Base-by-base conservation (phyloP, 2,888 invertebrate genomes). In the Cerastis leucographa region DNA sequence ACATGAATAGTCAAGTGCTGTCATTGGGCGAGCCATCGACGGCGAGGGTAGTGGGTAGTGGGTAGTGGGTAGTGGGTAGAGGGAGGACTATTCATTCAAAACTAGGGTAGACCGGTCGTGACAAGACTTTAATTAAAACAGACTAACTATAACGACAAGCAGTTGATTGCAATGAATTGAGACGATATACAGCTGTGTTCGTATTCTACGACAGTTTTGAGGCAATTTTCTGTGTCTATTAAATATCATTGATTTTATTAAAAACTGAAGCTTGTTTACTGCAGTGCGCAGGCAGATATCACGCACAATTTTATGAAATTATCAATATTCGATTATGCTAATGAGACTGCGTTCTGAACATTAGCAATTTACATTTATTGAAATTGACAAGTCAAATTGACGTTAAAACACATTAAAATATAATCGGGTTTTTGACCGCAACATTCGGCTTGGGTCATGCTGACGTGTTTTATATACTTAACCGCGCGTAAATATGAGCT, bases 291-390 rank as follows among this genome's bases (percentile, higher is more conserved):
- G 54, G 42, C 35, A 62, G 14, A 42, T 25, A 35, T 12, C 59
- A 49, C 56, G 65, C 46, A 42, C 35, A 35, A n/a, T 25, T 79
- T 69, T 49, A 51, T 70, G n/a, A 68, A 19, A 84, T 46, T 25
- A 54, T 79, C 68, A 67, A 80, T 62, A 73, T 62, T 56, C 29
- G 29, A 80, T 73, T 73, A 84, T 84, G 66, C 1, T 81, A 74
- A 85, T 80, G 59, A 82, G 51, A 56, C 62, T 42, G 22, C 46
- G 59, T 71, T 56, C 49, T 46, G 46, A 85, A 70, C 17, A 62
- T 75, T 44, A 51, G 54, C 59, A 49, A 74, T 71, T 85, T 61
- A 70, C 51, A 83, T 75, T 74, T 65, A 81, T 75, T 54, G 59
- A 71, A 71, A 80, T 80, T 71, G 70, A 71, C 74, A 65, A 49